Conservation (phyloP, 2,113 vertebrate species). For the Fulmarus glacialis region DNA sequence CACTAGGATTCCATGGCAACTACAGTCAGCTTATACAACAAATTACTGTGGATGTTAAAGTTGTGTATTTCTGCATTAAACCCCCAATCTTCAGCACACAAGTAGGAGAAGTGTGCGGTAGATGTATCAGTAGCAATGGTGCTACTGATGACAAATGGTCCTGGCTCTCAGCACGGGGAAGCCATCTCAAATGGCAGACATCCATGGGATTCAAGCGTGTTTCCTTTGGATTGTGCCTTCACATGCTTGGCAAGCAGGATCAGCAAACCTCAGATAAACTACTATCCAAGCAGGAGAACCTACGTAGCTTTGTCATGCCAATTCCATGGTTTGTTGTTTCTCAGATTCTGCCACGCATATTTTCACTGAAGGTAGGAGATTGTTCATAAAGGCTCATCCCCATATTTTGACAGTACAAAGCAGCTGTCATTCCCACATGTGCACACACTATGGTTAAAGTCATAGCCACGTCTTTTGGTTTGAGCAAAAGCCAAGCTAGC, state of each 20-base stretch:
- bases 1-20: background rate
- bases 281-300: background rate
- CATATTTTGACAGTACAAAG: background rate
- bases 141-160: background rate
- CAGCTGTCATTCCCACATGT: background rate
- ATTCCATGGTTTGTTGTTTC: background rate
- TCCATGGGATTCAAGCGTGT: accelerated
- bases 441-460: background rate
- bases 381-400: background rate
- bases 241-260: background rate
- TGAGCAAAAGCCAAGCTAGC: background rate
- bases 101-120: background rate
- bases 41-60: background rate
- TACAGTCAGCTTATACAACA: background rate
- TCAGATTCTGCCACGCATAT: background rate
- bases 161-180: background rate
- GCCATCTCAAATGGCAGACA: background rate
- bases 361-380: background rate
- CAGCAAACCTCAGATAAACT: background rate
- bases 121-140: background rate
- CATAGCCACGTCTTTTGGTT: background rate
- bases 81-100: background rate
- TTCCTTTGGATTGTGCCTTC: background rate
- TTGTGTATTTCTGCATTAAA: background rate
- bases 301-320: background rate